Evolutionary conservation across 2,797 vertebrate species (phyloP).

Genomic region (Micropoecilia bifurca): DNA sequence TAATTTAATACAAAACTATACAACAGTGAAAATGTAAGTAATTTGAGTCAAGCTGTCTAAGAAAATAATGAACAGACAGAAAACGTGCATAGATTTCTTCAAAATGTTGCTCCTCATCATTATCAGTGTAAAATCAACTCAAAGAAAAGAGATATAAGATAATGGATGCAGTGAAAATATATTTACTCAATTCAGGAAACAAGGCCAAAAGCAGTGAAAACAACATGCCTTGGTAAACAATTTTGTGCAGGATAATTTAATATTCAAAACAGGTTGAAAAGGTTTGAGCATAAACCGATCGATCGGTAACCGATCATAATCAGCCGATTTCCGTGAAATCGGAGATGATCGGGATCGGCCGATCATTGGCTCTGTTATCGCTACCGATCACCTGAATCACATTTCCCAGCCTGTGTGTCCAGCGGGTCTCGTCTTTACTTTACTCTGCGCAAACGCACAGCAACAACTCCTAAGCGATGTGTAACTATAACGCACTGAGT

Average conservation of each 20-base stretch:
- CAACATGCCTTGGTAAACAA: not conserved
- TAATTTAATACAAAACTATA: not conserved
- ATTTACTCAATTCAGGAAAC: not conserved
- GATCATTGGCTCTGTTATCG: too few species aligned
- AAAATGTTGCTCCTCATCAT: not conserved
- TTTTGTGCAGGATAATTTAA: not conserved
- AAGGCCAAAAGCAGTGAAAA: not conserved
- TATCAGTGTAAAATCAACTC: not conserved
- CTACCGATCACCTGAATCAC: too few species aligned
- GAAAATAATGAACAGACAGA: not conserved
- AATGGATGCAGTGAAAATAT: not conserved
- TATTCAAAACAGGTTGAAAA: not conserved
- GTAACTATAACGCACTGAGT: too few species aligned
- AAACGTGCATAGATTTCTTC: not conserved
- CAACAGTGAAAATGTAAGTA: not conserved
- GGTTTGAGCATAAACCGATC: not conserved
- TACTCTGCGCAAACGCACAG: too few species aligned
- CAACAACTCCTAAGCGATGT: too few species aligned
- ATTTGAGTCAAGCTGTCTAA: not conserved
- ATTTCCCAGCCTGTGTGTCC: too few species aligned
- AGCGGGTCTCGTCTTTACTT: too few species aligned
- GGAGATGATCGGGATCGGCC: too few species aligned
- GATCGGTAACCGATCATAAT: too few species aligned
- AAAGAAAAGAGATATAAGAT: not conserved
- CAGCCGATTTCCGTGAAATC: too few species aligned